A percentile compares a stretch with the other conserved stretches of the same genome.
phyloP scores from a whole-genome alignment of 1,140 invertebrate species.

The Apis dorsata region DNA sequence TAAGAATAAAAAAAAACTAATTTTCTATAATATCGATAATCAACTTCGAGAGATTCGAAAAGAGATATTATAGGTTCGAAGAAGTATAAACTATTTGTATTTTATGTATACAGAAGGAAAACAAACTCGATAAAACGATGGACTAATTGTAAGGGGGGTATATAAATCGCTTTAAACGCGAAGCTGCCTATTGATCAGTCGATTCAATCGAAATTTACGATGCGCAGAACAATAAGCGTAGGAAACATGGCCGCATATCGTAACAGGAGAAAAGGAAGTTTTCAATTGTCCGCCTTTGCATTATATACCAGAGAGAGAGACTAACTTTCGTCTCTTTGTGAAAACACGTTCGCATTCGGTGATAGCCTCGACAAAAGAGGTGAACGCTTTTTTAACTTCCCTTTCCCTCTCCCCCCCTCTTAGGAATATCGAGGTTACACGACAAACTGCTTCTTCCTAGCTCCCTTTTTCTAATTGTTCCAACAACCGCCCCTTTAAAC shows the following conservation, averaged over 20 bases:
- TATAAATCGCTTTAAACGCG: constrained; percentile 27
- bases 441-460: background rate
- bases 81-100: too few relatives aligned
- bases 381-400: background rate
- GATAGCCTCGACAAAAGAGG: background rate
- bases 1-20: too few relatives aligned
- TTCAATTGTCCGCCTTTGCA: background rate
- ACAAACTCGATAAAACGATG: background rate
- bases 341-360: background rate
- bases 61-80: too few relatives aligned
- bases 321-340: background rate
- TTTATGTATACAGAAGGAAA: too few relatives aligned
- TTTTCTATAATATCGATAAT: too few relatives aligned
- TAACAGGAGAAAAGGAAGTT: constrained; percentile 21
- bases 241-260: background rate
- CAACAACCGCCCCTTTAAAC: background rate
- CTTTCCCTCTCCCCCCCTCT: background rate
- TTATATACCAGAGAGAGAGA: constrained; percentile 13
- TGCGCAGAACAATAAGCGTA: constrained; percentile 24
- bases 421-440: background rate
- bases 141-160: constrained; percentile 30
- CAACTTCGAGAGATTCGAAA: too few relatives aligned
- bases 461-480: background rate
- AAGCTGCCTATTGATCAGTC: constrained; percentile 45
- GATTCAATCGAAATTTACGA: constrained; percentile 55